Conservation (phyloP, 2,113 vertebrate genomes). For the Lamprologus speciosus region DNA sequence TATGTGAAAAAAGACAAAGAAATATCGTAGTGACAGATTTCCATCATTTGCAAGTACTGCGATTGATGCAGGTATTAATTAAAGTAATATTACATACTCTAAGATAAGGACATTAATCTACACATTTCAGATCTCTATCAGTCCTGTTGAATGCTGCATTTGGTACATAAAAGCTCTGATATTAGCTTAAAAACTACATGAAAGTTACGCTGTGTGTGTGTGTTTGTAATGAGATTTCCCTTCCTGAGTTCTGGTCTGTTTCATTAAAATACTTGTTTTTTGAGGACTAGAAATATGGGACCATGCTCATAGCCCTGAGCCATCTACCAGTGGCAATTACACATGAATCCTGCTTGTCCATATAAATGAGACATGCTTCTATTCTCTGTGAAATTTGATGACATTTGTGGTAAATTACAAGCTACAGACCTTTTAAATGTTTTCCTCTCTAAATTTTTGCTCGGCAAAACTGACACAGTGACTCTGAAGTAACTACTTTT, state of each 20-base stretch:
- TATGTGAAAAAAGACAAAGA: not conserved
- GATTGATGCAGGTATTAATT: not conserved
- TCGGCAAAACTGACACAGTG: not conserved
- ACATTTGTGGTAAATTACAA: not conserved
- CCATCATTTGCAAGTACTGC: not conserved
- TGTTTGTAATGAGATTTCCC: not conserved
- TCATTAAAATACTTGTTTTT: not conserved
- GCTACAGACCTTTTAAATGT: not conserved
- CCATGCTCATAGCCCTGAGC: not conserved
- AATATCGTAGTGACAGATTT: not conserved
- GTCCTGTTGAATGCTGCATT: not conserved
- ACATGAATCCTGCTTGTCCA: not conserved
- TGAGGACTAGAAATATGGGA: not conserved
- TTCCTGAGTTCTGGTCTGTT: not conserved
- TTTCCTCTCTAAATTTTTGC: not conserved
- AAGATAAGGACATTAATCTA: not conserved
- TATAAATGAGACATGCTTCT: not conserved
- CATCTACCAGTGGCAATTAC: not conserved
- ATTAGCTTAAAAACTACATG: not conserved
- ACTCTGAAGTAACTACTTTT: not conserved
- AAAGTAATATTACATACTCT: not conserved
- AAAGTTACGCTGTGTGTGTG: not conserved
- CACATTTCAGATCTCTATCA: not conserved
- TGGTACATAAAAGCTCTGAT: not conserved
- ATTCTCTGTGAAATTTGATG: not conserved